phyloP scores from a whole-genome alignment of 2,113 vertebrate species.

The Bufo bufo region DNA sequence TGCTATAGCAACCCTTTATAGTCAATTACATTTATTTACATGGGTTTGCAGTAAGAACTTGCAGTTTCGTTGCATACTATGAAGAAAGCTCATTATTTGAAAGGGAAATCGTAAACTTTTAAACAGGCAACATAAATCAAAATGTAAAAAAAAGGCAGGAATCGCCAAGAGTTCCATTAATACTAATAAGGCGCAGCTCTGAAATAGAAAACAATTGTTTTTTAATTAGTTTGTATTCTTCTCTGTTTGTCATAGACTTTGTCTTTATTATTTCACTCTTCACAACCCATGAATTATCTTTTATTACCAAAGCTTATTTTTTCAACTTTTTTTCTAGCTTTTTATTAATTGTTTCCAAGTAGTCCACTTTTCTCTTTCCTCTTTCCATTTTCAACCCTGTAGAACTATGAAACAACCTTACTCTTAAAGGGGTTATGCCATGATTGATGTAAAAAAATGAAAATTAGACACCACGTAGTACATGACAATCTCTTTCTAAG shows the following conservation, averaged over 20 bases:
- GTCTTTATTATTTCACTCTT: background rate
- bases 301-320: too few species aligned
- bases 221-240: background rate
- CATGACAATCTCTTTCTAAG: too few species aligned
- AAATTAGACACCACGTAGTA: too few species aligned
- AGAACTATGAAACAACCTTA: background rate
- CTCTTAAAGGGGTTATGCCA: too few species aligned
- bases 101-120: background rate
- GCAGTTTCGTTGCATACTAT: background rate
- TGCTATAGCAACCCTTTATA: slow-evolving; percentile 32
- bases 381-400: background rate
- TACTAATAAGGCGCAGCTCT: background rate
- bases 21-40: slow-evolving; percentile 38
- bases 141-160: background rate
- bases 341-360: background rate
- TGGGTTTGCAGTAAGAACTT: background rate
- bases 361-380: background rate
- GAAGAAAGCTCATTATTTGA: background rate
- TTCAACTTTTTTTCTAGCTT: background rate
- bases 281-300: too few species aligned
- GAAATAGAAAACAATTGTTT: background rate
- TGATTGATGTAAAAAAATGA: too few species aligned
- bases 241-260: background rate
- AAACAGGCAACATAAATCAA: background rate
- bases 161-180: background rate